phyloP scores from a whole-genome alignment of 2,113 vertebrate species.

The Limanda limanda region DNA sequence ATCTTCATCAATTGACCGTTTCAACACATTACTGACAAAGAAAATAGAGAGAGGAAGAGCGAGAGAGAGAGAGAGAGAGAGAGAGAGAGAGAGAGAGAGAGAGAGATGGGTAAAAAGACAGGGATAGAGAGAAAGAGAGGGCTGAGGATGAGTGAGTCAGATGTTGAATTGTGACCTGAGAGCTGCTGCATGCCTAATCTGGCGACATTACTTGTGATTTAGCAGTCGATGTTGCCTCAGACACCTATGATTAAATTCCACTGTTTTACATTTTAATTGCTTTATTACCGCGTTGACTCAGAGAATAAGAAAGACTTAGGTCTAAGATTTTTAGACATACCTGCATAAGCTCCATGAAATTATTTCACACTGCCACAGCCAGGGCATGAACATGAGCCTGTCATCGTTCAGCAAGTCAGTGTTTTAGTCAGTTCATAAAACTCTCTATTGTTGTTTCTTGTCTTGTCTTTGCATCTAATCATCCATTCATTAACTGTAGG shows the following conservation, averaged over 20 bases:
- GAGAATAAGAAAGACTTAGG: constrained; percentile 44
- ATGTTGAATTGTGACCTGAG: constrained; percentile 67
- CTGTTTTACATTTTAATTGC: constrained; percentile 78
- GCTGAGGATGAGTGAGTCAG: constrained; percentile 38
- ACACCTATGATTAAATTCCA: constrained; percentile 72
- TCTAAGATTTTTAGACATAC: constrained; percentile 42
- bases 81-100: not conserved
- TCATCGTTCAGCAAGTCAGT: constrained; percentile 9
- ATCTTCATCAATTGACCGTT: constrained; percentile 68
- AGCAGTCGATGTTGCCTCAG: constrained; percentile 50
- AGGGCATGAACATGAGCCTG: constrained; percentile 9
- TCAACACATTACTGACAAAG: constrained; percentile 42
- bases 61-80: not conserved
- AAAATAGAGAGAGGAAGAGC: not conserved
- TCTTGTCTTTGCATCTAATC: not conserved
- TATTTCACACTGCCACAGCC: constrained; percentile 24
- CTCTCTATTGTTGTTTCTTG: constrained; percentile 1
- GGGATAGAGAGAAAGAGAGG: not conserved
- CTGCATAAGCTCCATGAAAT: constrained; percentile 36
- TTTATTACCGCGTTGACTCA: constrained; percentile 70
- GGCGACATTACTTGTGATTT: constrained; percentile 69
- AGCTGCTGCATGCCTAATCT: constrained; percentile 62
- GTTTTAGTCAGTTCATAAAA: constrained; percentile 15
- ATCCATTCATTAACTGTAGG: not conserved
- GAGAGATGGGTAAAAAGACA: not conserved